Percentiles rank a stretch among this genome's conserved stretches.
Conservation (phyloP, 92 coral and sea anemone genomes). For the Parazoanthus swiftii region DNA sequence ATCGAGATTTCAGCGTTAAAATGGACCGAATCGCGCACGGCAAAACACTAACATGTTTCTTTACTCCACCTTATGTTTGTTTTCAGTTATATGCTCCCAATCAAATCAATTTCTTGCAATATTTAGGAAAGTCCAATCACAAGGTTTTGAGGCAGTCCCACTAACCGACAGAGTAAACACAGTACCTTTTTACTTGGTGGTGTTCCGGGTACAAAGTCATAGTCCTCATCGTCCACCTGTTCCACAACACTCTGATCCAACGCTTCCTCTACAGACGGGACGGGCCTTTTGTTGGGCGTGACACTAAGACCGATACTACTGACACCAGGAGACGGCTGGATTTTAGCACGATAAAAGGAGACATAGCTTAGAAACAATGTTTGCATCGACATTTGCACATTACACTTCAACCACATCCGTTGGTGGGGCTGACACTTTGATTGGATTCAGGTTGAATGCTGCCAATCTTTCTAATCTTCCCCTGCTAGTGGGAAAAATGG, state of each 20-base stretch:
- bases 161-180: not conserved
- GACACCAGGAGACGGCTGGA: constrained; percentile 82
- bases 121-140: too few relatives aligned
- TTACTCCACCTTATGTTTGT: not conserved
- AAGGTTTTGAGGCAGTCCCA: not conserved
- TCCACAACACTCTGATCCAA: constrained; percentile 57
- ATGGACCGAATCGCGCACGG: not conserved
- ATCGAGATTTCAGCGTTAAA: not conserved
- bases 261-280: constrained; percentile 13
- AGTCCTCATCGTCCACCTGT: constrained; percentile 63
- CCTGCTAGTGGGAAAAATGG: too few relatives aligned
- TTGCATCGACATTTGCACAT: not conserved
- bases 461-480: too few relatives aligned
- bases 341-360: not conserved
- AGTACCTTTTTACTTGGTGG: constrained; percentile 95
- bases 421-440: not conserved
- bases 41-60: not conserved
- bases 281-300: constrained; percentile 37
- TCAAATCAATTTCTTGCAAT: too few relatives aligned
- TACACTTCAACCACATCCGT: too few relatives aligned
- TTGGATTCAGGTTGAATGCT: too few relatives aligned
- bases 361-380: not conserved
- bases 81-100: not conserved
- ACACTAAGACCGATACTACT: constrained; percentile 61
- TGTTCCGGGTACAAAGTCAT: constrained; percentile 85